Evolutionary conservation across 1,140 invertebrate genomes (phyloP), one percentile per base, ranked within the genome.

Genomic region (Rhynchophorus ferrugineus): DNA sequence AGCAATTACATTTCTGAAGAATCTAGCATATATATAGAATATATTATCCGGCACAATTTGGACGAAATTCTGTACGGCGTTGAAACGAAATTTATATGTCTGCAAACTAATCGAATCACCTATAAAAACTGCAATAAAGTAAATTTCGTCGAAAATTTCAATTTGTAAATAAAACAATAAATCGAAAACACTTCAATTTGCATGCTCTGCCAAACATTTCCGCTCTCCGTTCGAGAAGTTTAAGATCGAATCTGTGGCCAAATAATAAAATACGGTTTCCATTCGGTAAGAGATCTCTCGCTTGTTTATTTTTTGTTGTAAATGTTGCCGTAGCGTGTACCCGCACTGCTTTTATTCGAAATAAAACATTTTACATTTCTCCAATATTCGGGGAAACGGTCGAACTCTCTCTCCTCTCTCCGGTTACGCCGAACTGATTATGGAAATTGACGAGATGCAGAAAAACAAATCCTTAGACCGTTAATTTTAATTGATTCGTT

Each of bases 111-210:
- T 6, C 5, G 11, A 29, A 29, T 29, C 11, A 5, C 5, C 5
- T 6, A 11, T 6, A 29, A 11, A 29, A 29, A 29, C 37, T 7
- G 37, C 37, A 38, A 38, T 38, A 38, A 38, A 38, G 13, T 13
- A 38, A 38, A 38, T 6, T 19, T 19, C 5, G 3, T 14, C 37
- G 37, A 13, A 38, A 38, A 38, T 38, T 6, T 38, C 37, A 38
- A 38, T 38, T 38, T 38, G 18, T 19, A 38, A 14, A 38, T 38
- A 38, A 38, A 38, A 38, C 37, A 38, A 38, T 38, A 38, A 38
- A 38, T 38, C 5, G 37, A 13, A 38, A 38, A 38, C 37, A 38
- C n/a, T 38, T 13, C 37, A 38, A 38, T 38, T 38, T 38, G 37
- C 37, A 38, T 38, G 37, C 5, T 13, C 17, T 13, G 37, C 5